phyloP scores from a whole-genome alignment of 1,140 invertebrate genomes.

The Pogonus chalceus region DNA sequence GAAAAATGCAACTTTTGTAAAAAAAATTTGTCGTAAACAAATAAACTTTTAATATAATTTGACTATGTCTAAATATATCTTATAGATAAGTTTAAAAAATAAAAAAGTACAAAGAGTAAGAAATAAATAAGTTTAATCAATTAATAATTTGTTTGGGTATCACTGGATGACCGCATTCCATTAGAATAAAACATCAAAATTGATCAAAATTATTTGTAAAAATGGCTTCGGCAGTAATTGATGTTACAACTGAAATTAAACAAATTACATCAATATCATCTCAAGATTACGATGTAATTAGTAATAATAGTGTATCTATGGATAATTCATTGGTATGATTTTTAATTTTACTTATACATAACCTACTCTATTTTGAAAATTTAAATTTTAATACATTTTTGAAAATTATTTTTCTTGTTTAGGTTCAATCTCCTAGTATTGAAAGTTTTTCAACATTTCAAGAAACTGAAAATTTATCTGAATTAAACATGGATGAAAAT shows the following conservation, averaged over 20 bases:
- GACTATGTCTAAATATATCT: no score
- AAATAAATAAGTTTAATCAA: no score
- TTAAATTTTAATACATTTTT: constrained; percentile 12
- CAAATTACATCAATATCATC: not conserved
- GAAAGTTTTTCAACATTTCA: constrained; percentile 52
- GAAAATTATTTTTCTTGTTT: constrained; percentile 14
- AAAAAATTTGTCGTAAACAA: no score
- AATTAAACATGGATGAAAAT: constrained; percentile 42
- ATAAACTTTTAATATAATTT: no score
- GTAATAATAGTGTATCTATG: constrained; percentile 1
- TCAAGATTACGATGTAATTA: constrained; percentile 1
- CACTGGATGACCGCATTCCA: no score
- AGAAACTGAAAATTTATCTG: constrained; percentile 43
- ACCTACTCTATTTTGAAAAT: not conserved
- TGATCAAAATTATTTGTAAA: no score
- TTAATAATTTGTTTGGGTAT: no score
- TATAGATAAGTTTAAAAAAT: no score
- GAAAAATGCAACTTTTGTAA: no score
- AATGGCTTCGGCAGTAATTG: constrained; percentile 7
- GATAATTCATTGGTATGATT: constrained; percentile 9
- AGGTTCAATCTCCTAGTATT: constrained; percentile 47
- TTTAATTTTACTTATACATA: not conserved
- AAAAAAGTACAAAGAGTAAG: no score
- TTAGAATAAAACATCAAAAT: no score
- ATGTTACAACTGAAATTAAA: constrained; percentile 9